Conservation (phyloP, 2,888 invertebrate genomes). For the Mesorhabditis sp. region DNA sequence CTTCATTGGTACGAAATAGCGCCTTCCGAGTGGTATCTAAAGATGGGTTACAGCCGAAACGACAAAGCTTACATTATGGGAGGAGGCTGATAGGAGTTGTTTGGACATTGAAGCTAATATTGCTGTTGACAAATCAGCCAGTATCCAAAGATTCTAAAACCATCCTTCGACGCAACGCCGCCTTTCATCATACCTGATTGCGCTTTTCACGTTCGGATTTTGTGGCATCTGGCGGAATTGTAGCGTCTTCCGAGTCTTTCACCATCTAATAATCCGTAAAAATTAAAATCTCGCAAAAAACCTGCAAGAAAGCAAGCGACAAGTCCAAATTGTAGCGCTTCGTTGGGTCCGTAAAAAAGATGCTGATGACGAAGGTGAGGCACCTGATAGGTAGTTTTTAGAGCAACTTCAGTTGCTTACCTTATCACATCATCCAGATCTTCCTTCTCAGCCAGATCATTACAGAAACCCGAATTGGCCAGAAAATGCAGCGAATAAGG, state of each 20-base stretch:
- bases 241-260: background rate
- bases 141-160: background rate
- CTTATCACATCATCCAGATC: background rate
- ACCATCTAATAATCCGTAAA: background rate
- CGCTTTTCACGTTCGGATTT: background rate
- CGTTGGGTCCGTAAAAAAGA: background rate
- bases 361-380: background rate
- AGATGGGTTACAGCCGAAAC: no score
- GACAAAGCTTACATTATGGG: background rate
- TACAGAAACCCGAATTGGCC: background rate
- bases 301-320: background rate
- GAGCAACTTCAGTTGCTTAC: background rate
- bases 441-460: background rate
- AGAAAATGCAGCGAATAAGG: background rate
- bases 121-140: slow-evolving; percentile 2
- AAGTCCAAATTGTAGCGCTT: background rate
- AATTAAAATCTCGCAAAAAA: background rate
- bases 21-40: background rate
- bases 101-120: background rate
- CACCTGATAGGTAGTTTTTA: background rate
- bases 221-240: background rate
- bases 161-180: background rate
- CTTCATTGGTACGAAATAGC: background rate
- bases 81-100: background rate
- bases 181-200: background rate